Conservation (phyloP, 2,797 vertebrate genomes). For the Calcarius lapponicus region DNA sequence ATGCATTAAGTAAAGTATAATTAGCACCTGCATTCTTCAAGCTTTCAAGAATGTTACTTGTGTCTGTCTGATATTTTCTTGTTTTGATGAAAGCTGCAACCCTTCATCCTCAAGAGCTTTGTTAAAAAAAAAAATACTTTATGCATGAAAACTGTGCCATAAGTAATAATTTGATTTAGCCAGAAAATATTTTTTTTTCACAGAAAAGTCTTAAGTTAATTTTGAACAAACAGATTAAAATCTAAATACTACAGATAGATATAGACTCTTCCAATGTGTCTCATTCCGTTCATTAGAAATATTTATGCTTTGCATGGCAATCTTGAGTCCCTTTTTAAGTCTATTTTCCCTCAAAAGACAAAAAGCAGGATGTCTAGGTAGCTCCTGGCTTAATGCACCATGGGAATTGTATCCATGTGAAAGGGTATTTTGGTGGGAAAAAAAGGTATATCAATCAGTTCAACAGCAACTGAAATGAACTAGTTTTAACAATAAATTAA, state of each 20-base stretch:
- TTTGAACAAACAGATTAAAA: not conserved
- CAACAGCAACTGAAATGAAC: not conserved
- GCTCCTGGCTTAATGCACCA: not conserved
- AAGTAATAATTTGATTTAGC: not conserved
- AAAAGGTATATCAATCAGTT: not conserved
- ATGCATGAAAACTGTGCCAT: not conserved
- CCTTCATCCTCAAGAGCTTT: not conserved
- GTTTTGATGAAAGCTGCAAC: slow-evolving; percentile 36
- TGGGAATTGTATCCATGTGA: not conserved
- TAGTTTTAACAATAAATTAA: not conserved
- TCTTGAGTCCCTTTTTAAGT: not conserved
- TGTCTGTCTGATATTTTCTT: slow-evolving; percentile 47
- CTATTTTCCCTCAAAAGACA: not conserved
- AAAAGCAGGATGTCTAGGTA: not conserved
- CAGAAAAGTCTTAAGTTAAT: not conserved
- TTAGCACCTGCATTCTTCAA: slow-evolving; percentile 51
- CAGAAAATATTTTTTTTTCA: not conserved
- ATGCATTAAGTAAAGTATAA: slow-evolving; percentile 47
- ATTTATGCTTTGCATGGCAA: not conserved
- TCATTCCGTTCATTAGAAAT: not conserved
- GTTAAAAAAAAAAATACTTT: slow-evolving; percentile 9
- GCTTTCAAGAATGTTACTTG: slow-evolving; percentile 46
- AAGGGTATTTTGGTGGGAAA: not conserved
- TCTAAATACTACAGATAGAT: not conserved
- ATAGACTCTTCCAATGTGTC: not conserved